Percentiles rank a stretch among this genome's conserved stretches.
Evolutionary conservation across 2,797 vertebrate genomes (phyloP).

Genomic region (Percopsis omiscomaycus): DNA sequence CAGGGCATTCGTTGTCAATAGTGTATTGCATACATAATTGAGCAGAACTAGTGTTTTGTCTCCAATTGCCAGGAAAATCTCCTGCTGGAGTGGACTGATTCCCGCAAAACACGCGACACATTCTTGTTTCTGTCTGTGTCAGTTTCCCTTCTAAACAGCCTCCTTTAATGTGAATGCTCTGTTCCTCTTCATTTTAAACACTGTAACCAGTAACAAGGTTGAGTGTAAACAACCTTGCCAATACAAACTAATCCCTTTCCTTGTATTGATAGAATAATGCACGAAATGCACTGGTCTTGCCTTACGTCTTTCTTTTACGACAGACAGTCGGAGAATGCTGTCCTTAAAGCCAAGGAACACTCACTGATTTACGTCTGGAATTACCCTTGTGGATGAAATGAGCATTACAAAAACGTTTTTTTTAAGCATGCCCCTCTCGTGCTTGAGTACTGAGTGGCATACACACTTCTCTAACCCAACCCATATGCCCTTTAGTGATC

Average conservation of each 20-base stretch:
- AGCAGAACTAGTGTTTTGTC: no score
- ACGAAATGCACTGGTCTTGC: not conserved
- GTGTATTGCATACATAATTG: no score
- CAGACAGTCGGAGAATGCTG: not conserved
- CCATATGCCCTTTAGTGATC: no score
- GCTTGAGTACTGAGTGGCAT: not conserved
- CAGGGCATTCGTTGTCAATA: no score
- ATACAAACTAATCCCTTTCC: not conserved
- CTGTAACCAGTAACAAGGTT: not conserved
- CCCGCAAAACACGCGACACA: no score
- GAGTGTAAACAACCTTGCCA: slow-evolving; percentile 16
- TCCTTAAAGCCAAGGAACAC: no score
- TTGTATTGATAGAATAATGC: slow-evolving; percentile 14
- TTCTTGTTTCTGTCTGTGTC: no score
- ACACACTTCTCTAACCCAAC: no score
- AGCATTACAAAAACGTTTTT: not conserved
- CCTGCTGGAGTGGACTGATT: no score
- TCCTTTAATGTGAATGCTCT: not conserved
- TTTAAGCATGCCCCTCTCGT: not conserved
- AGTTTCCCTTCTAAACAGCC: no score
- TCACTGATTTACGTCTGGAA: no score
- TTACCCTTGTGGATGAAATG: not conserved
- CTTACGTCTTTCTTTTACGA: slow-evolving; percentile 3
- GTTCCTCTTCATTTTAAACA: slow-evolving; percentile 11
- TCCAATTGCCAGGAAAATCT: no score